Percentiles rank a stretch among this genome's conserved stretches.
Conservation (phyloP, 2,113 vertebrate genomes). For the Reinhardtius hippoglossoides region DNA sequence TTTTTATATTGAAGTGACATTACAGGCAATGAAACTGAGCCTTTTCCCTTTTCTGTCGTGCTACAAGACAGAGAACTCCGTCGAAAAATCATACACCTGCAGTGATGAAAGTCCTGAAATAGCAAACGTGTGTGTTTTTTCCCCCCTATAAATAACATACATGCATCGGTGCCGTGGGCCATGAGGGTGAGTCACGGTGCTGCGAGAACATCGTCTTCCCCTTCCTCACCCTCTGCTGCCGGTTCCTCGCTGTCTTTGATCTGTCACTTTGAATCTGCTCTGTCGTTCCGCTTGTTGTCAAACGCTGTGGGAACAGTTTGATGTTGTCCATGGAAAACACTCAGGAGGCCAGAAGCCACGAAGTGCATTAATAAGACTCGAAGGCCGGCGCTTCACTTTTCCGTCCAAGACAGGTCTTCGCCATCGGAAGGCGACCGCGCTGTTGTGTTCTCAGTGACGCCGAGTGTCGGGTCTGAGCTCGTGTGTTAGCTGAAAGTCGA, state of each 20-base stretch:
- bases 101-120: conserved; percentile 23
- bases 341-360: conserved; percentile 11
- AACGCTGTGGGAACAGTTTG: conserved; percentile 42
- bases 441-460: not conserved
- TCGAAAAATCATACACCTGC: conserved; percentile 21
- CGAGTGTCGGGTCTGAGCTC: not conserved
- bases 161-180: conserved; percentile 48
- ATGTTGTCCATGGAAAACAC: conserved; percentile 42
- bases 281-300: conserved; percentile 54
- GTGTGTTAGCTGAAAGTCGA: conserved; percentile 36
- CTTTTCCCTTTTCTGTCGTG: not conserved
- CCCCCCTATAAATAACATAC: conserved; percentile 18
- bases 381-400: conserved; percentile 1
- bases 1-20: conserved; percentile 15
- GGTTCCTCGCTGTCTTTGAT: conserved; percentile 52
- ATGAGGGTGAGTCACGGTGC: conserved; percentile 63
- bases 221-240: conserved; percentile 37
- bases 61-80: not conserved
- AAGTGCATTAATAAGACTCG: not conserved
- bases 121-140: conserved; percentile 7
- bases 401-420: conserved; percentile 14
- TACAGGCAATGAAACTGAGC: not conserved
- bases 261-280: conserved; percentile 67
- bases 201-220: conserved; percentile 53
- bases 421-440: not conserved